phyloP scores from a whole-genome alignment of 2,797 vertebrate genomes.

The Mallotus villosus region DNA sequence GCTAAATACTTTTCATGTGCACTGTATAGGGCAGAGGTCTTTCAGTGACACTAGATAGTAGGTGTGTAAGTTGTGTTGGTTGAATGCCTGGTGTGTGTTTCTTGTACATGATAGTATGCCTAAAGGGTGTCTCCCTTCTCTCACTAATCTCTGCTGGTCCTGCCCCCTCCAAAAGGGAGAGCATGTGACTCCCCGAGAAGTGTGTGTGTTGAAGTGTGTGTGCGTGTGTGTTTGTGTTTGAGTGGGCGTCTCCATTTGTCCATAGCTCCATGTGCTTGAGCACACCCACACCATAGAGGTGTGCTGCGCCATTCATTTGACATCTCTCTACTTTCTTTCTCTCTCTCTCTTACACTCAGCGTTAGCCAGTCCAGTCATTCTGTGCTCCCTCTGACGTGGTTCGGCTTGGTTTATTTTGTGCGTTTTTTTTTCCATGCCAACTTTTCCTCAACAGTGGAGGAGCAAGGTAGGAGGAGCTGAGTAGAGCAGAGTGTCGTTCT shows the following conservation, averaged over 20 bases:
- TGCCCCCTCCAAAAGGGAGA: conserved; percentile 42
- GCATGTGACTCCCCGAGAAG: conserved; percentile 27
- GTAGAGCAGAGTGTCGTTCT: conserved; percentile 60
- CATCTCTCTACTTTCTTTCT: conserved; percentile 21
- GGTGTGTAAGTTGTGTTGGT: conserved; percentile 56
- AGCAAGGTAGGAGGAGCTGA: conserved; percentile 75
- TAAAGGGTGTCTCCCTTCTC: conserved; percentile 49
- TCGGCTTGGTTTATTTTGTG: conserved; percentile 60
- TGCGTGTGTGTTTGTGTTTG: conserved; percentile 48
- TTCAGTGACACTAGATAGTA: conserved; percentile 57
- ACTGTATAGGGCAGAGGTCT: conserved; percentile 38
- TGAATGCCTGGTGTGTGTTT: conserved; percentile 38
- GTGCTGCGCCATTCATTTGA: conserved; percentile 38
- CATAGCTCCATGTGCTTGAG: conserved; percentile 61
- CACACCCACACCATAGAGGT: conserved; percentile 40
- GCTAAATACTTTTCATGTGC: no score
- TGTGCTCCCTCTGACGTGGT: conserved; percentile 34
- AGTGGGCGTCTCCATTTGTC: conserved; percentile 55
- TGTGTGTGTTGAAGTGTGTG: conserved; percentile 27
- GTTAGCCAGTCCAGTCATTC: conserved; percentile 31
- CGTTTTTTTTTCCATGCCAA: conserved; percentile 61
- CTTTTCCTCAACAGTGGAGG: conserved; percentile 63
- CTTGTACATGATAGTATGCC: conserved; percentile 36
- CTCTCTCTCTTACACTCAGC: conserved; percentile 28
- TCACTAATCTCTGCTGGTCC: conserved; percentile 51